Evolutionary conservation across 1,140 invertebrate genomes (phyloP).

Genomic region (Agraylea sexmaculata): DNA sequence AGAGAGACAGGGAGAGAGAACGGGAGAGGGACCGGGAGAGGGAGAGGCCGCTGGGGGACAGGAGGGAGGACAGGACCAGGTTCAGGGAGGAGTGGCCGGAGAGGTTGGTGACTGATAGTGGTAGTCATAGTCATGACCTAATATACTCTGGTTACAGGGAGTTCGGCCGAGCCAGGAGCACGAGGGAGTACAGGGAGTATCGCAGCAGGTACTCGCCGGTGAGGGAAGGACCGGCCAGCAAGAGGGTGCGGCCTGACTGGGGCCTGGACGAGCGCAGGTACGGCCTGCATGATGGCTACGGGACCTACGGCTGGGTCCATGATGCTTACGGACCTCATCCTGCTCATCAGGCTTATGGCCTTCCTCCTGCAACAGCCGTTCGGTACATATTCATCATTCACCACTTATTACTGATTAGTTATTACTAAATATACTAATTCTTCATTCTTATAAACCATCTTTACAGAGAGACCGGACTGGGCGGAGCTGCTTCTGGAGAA

Average conservation of each 20-base stretch:
- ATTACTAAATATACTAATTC: neutral
- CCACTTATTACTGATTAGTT: neutral
- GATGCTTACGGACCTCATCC: slow-evolving; percentile 38
- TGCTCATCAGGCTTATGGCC: slow-evolving; percentile 37
- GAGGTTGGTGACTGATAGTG: slow-evolving; percentile 28
- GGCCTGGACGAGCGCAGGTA: slow-evolving; percentile 39
- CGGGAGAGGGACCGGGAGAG: too few relatives aligned
- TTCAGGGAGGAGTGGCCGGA: slow-evolving; percentile 17
- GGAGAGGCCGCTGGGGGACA: too few relatives aligned
- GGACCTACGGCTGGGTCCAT: slow-evolving; percentile 40
- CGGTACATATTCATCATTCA: slow-evolving; percentile 3
- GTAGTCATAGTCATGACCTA: slow-evolving; percentile 1
- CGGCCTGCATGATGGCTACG: slow-evolving; percentile 36
- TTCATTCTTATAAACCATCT: slow-evolving; percentile 11
- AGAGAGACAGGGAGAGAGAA: slow-evolving; percentile 71
- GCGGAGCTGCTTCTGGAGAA: slow-evolving; percentile 37
- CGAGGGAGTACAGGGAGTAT: slow-evolving; percentile 50
- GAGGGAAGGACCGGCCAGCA: slow-evolving; percentile 61
- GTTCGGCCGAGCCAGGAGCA: slow-evolving; percentile 39
- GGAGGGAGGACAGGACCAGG: slow-evolving; percentile 14
- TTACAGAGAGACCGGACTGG: slow-evolving; percentile 35
- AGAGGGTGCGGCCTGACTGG: slow-evolving; percentile 57
- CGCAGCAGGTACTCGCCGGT: slow-evolving; percentile 64
- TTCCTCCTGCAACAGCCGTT: too few relatives aligned
- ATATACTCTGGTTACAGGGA: slow-evolving; percentile 32